Conservation (phyloP, 2,888 invertebrate species). For the Dastarcus helophoroides region DNA sequence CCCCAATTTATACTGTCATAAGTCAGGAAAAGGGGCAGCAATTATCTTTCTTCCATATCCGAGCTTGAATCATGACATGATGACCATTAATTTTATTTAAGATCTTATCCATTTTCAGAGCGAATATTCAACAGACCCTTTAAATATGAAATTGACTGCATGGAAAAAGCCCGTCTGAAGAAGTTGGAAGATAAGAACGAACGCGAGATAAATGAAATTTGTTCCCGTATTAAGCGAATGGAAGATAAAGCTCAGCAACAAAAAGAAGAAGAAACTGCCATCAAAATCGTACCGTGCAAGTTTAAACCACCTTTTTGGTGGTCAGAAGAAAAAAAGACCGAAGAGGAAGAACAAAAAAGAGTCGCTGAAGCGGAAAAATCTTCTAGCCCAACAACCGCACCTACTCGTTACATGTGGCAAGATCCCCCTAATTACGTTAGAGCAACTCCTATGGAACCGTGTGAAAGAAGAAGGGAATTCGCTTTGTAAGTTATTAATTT, state of each 20-base stretch:
- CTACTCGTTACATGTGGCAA: conserved; percentile 38
- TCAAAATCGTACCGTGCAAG: conserved; percentile 20
- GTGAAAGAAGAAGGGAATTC: conserved; percentile 28
- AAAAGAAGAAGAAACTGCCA: conserved; percentile 17
- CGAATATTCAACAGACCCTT: conserved; percentile 44
- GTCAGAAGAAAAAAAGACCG: conserved; percentile 12
- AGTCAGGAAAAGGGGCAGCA: no score
- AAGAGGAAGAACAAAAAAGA: conserved; percentile 2
- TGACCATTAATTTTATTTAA: no score
- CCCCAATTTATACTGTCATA: no score
- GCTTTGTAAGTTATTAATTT: conserved; percentile 23
- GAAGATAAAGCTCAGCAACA: conserved; percentile 12
- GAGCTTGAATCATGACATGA: no score
- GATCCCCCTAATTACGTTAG: conserved; percentile 41
- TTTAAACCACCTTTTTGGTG: conserved; percentile 29
- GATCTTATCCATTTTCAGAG: no score
- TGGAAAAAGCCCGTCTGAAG: conserved; percentile 34
- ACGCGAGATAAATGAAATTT: conserved; percentile 21
- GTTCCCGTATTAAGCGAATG: conserved; percentile 12
- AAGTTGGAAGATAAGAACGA: conserved; percentile 29
- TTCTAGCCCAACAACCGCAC: not conserved
- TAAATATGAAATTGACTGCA: conserved; percentile 45
- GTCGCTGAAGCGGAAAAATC: not conserved
- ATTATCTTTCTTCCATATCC: no score
- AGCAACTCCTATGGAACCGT: conserved; percentile 24